Percentiles rank a stretch among this genome's conserved stretches.
Evolutionary conservation across 2,797 vertebrate genomes (phyloP).

Genomic region (Taenioides sp.): DNA sequence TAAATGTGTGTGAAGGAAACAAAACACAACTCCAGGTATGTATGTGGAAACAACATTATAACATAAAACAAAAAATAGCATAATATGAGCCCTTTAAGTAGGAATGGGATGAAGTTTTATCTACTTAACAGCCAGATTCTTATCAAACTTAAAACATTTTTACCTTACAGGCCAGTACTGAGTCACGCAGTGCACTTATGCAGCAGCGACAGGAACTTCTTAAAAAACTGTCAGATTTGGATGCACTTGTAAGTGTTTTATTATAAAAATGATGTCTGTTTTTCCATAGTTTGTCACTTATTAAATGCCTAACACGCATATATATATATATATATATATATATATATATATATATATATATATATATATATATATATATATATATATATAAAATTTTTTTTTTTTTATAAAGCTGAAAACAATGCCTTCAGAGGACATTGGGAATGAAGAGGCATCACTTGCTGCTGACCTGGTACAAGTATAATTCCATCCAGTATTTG

Average conservation of each 20-base stretch:
- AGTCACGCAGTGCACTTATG: constrained; percentile 38
- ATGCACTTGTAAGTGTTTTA: constrained; percentile 57
- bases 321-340: too few species aligned
- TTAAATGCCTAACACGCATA: rapidly evolving
- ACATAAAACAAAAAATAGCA: too few species aligned
- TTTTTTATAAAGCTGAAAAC: constrained; percentile 41
- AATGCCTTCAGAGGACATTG: constrained; percentile 27
- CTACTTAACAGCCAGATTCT: background rate
- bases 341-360: too few species aligned
- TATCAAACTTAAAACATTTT: background rate
- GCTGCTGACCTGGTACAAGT: constrained; percentile 19
- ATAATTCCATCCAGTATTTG: background rate
- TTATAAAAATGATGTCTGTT: background rate
- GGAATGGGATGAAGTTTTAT: background rate
- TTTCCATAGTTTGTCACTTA: background rate
- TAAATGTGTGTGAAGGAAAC: too few species aligned
- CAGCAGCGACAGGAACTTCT: constrained; percentile 48
- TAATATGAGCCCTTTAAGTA: background rate
- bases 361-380: too few species aligned
- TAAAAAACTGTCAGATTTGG: constrained; percentile 52
- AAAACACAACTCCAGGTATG: too few species aligned
- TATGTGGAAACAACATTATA: too few species aligned
- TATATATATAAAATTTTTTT: background rate
- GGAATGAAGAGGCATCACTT: constrained; percentile 4
- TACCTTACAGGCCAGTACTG: constrained; percentile 31